phyloP scores from a whole-genome alignment of 2,113 vertebrate genomes.

The Apteryx mantelli region DNA sequence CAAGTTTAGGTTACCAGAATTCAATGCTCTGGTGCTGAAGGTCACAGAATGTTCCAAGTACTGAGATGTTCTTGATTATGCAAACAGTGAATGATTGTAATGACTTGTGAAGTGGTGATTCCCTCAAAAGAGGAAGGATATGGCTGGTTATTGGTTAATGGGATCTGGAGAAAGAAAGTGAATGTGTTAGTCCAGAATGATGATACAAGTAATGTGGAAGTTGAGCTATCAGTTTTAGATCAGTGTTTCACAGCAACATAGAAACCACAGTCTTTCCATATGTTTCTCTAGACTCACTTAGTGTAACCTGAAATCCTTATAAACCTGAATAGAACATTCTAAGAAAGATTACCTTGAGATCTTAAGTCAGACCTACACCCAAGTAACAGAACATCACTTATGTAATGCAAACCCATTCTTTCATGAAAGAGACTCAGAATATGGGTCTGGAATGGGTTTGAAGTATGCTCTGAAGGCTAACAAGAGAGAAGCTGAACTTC shows the following conservation, averaged over 20 bases:
- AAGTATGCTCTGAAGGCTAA: neutral
- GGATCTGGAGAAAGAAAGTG: neutral
- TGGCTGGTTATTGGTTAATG: neutral
- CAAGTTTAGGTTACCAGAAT: neutral
- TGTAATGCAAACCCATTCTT: neutral
- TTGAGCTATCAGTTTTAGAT: neutral
- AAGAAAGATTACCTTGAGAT: neutral
- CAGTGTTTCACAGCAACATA: neutral
- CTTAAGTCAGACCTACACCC: neutral
- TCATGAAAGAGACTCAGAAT: neutral
- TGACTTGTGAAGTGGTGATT: neutral
- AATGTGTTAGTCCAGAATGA: neutral
- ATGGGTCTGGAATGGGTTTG: neutral
- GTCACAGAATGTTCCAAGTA: neutral
- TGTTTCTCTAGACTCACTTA: neutral
- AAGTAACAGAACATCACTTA: neutral
- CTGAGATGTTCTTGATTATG: neutral
- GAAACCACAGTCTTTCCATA: neutral
- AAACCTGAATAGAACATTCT: neutral
- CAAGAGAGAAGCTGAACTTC: neutral
- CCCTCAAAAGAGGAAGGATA: neutral
- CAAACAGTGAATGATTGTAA: neutral
- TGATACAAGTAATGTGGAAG: neutral
- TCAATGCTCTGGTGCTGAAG: accelerated
- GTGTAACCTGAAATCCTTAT: neutral